Evolutionary conservation across 2,113 vertebrate genomes (phyloP).

Genomic region (Aptenodytes forsteri): DNA sequence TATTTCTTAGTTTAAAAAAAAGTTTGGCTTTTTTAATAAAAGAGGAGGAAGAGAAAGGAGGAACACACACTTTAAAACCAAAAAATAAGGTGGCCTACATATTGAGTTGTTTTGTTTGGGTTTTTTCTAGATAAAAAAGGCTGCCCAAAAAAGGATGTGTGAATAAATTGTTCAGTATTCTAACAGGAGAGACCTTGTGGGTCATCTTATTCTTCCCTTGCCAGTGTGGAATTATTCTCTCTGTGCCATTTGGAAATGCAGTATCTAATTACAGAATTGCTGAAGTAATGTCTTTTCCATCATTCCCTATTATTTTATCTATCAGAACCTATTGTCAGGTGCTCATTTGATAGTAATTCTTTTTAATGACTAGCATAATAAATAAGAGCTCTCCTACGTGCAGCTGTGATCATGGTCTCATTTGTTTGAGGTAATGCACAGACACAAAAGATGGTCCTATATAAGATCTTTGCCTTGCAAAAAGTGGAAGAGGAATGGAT

Average conservation of each 20-base stretch:
- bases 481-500: background rate
- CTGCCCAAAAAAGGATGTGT: background rate
- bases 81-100: background rate
- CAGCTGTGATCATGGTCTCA: background rate
- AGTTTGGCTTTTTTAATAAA: background rate
- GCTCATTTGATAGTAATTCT: background rate
- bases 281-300: background rate
- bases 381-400: background rate
- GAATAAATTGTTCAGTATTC: background rate
- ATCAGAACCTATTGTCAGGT: background rate
- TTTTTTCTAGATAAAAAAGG: background rate
- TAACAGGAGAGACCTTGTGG: background rate
- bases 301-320: background rate
- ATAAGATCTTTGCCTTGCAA: background rate
- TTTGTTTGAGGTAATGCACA: background rate
- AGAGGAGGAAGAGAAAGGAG: background rate
- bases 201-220: background rate
- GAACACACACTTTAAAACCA: background rate
- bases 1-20: background rate
- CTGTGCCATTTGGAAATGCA: background rate
- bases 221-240: background rate
- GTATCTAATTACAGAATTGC: background rate
- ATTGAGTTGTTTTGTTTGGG: background rate
- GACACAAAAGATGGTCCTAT: background rate
- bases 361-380: background rate